Conservation (phyloP, 1,140 invertebrate species). For the Drosophila cardini region DNA sequence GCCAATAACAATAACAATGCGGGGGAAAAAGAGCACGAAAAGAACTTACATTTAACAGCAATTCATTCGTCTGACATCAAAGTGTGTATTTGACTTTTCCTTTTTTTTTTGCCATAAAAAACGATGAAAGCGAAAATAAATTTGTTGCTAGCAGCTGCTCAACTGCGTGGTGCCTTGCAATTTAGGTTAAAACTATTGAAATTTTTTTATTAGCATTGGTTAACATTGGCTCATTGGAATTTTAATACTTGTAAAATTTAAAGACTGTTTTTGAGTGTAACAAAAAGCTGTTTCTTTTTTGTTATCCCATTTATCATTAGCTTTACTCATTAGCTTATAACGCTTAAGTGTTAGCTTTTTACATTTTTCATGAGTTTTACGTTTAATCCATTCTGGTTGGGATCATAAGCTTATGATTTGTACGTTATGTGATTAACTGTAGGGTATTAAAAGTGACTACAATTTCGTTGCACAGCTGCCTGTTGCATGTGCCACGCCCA, state of each 20-base stretch:
- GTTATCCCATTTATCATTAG: no score
- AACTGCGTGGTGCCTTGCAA: not conserved
- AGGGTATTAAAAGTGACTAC: conserved; percentile 44
- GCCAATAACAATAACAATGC: conserved; percentile 29
- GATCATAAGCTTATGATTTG: conserved; percentile 1
- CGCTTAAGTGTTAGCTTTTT: no score
- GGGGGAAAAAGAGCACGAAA: conserved; percentile 4
- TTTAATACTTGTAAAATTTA: no score
- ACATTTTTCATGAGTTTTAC: not conserved
- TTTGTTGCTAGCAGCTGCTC: not conserved
- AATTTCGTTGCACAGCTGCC: conserved; percentile 53
- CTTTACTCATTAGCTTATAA: no score
- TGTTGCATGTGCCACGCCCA: conserved; percentile 61
- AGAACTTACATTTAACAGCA: conserved; percentile 36
- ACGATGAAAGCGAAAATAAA: not conserved
- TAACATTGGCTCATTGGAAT: no score
- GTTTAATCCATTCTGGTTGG: not conserved
- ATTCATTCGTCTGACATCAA: conserved; percentile 38
- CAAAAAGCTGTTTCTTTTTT: no score
- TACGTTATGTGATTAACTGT: not conserved
- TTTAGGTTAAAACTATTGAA: not conserved
- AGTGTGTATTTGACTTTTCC: conserved; percentile 18
- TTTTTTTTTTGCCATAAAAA: not conserved
- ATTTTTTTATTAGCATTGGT: no score
- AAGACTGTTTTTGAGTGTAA: no score